Evolutionary conservation across 2,797 vertebrate species (phyloP).

Genomic region (Sebastes cheni): DNA sequence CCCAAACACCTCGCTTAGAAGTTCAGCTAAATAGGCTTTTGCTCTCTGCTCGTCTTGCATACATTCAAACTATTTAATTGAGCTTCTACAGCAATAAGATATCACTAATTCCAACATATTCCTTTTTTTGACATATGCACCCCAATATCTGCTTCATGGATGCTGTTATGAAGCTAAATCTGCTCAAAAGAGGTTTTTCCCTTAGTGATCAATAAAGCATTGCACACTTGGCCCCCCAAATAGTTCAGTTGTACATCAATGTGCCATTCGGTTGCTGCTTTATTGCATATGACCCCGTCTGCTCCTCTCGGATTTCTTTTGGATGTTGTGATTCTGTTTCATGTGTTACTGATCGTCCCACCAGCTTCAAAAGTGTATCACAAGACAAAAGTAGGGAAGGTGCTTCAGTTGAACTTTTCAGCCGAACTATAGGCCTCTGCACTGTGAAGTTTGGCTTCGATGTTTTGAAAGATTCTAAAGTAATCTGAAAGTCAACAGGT

Average conservation of each 20-base stretch:
- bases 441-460: background rate
- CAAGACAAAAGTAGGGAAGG: slow-evolving; percentile 23
- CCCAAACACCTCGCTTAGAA: background rate
- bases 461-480: background rate
- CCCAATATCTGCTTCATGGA: background rate
- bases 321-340: slow-evolving; percentile 42
- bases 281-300: background rate
- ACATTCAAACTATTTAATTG: slow-evolving; percentile 25
- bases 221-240: background rate
- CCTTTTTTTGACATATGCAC: background rate
- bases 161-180: slow-evolving; percentile 5
- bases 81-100: slow-evolving; percentile 4
- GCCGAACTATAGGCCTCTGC: background rate
- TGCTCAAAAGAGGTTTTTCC: background rate
- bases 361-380: slow-evolving; percentile 9
- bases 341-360: slow-evolving; percentile 23
- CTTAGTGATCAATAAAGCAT: slow-evolving; percentile 7
- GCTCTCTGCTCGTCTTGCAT: slow-evolving; percentile 6
- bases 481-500: background rate
- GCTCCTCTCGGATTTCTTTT: slow-evolving; percentile 19
- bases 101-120: slow-evolving; percentile 1
- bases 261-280: background rate
- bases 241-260: slow-evolving; percentile 1
- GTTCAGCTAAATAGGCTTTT: slow-evolving; percentile 41
- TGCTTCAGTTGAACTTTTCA: background rate